Percentiles rank a stretch among this genome's conserved stretches.
Evolutionary conservation across 2,797 vertebrate genomes (phyloP).

Genomic region (Scyliorhinus canicula): DNA sequence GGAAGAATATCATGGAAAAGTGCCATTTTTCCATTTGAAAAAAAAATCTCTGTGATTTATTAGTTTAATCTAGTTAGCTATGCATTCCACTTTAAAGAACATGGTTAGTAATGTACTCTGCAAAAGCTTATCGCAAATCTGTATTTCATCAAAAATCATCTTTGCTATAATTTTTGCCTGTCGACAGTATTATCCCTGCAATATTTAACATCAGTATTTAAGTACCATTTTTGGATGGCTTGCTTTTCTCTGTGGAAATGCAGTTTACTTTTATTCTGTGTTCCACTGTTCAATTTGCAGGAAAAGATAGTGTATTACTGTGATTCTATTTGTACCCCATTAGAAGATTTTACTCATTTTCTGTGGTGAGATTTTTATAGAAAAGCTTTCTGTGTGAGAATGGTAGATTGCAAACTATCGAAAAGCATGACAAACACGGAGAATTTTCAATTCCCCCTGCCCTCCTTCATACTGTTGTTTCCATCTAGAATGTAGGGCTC

Average conservation of each 20-base stretch:
- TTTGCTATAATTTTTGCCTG: slow-evolving; percentile 3
- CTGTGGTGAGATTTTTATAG: not conserved
- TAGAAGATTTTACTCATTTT: not conserved
- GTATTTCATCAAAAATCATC: not conserved
- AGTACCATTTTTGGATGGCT: not conserved
- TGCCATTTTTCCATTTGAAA: not conserved
- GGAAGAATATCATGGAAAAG: not conserved
- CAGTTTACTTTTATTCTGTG: not conserved
- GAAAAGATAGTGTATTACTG: not conserved
- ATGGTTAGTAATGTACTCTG: not conserved
- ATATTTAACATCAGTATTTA: not conserved
- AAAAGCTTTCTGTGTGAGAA: not conserved
- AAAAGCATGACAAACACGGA: not conserved
- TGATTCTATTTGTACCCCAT: not conserved
- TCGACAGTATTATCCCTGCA: not conserved
- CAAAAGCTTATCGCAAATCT: not conserved
- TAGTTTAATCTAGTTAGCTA: slow-evolving; percentile 20
- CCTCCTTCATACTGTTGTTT: not conserved
- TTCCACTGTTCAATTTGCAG: not conserved
- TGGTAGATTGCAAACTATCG: not conserved
- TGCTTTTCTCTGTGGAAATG: not conserved
- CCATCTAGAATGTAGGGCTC: not conserved
- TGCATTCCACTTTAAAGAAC: not conserved
- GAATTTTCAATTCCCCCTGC: not conserved
- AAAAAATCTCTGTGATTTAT: slow-evolving; percentile 1